These are phyloP conservation scores for Agrochola lota DNA, from an alignment of 2,888 invertebrate genomes.

Conservation along the genomic window DNA sequence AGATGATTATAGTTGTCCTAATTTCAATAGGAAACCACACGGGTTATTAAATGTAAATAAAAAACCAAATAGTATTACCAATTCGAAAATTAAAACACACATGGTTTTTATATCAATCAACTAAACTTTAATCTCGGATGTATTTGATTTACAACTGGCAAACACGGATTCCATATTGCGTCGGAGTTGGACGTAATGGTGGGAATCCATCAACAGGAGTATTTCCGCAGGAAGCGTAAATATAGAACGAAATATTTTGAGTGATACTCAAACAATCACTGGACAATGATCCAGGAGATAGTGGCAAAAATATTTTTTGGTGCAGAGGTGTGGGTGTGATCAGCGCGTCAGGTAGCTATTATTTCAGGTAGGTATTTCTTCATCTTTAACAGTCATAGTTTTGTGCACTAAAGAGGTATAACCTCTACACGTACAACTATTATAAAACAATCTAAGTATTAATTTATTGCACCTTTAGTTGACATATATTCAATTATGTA, in stretches of 20 bases:
- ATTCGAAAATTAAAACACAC: conserved; percentile 34
- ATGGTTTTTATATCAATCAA: conserved; percentile 53
- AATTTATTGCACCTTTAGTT: not conserved
- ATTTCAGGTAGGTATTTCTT: too few relatives aligned
- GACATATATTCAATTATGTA: not conserved
- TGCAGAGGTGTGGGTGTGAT: not conserved
- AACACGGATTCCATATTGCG: conserved; percentile 43
- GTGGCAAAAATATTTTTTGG: not conserved
- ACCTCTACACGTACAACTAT: not conserved
- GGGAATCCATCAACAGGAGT: conserved; percentile 56
- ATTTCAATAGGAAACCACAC: conserved; percentile 26
- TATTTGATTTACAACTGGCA: conserved; percentile 57
- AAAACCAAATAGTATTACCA: conserved; percentile 33
- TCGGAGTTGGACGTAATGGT: conserved; percentile 35
- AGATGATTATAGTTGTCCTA: not conserved
- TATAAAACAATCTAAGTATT: too few relatives aligned
- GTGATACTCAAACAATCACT: conserved; percentile 50
- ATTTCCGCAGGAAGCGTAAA: conserved; percentile 62
- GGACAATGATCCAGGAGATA: conserved; percentile 8
- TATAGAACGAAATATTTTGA: conserved; percentile 61
- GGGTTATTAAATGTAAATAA: conserved; percentile 27
- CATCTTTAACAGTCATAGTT: too few relatives aligned
- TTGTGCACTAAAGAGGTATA: not conserved
- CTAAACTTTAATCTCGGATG: conserved; percentile 49
- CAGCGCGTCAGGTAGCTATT: not conserved